Evolutionary conservation across 2,888 invertebrate species (phyloP).

Genomic region (Aphodius granarius): DNA sequence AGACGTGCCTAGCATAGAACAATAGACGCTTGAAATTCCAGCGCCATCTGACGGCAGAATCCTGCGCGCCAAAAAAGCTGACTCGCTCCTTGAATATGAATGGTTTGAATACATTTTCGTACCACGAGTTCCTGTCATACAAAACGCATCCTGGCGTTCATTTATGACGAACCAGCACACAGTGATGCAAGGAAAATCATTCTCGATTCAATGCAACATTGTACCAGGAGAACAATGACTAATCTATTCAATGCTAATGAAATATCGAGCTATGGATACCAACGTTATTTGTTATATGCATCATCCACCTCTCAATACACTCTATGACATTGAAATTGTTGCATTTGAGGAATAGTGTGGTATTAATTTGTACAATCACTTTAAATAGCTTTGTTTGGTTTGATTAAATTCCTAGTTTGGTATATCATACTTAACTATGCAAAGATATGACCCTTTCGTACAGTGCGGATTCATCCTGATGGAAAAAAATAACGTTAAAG

Average conservation of each 20-base stretch:
- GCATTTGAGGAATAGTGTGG: background rate
- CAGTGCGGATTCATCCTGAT: no score
- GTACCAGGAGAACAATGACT: background rate
- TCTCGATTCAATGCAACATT: background rate
- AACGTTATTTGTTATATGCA: background rate
- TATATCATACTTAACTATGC: background rate
- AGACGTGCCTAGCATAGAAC: background rate
- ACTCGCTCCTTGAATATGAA: background rate
- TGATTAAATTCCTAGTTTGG: background rate
- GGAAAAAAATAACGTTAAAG: no score
- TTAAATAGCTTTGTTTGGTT: background rate
- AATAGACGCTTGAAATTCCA: background rate
- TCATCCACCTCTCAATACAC: background rate
- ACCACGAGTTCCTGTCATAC: background rate
- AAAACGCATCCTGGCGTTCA: background rate
- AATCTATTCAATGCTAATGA: background rate
- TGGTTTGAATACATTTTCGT: background rate
- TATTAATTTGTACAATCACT: background rate
- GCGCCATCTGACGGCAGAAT: background rate
- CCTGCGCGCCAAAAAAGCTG: background rate
- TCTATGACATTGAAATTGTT: background rate
- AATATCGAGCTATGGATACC: background rate
- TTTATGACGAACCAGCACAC: background rate
- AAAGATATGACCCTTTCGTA: background rate
- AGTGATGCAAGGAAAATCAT: background rate